A percentile compares a stretch with the other conserved stretches of the same genome.
phyloP scores from a whole-genome alignment of 2,797 vertebrate genomes.

The Girardinus metallicus region DNA sequence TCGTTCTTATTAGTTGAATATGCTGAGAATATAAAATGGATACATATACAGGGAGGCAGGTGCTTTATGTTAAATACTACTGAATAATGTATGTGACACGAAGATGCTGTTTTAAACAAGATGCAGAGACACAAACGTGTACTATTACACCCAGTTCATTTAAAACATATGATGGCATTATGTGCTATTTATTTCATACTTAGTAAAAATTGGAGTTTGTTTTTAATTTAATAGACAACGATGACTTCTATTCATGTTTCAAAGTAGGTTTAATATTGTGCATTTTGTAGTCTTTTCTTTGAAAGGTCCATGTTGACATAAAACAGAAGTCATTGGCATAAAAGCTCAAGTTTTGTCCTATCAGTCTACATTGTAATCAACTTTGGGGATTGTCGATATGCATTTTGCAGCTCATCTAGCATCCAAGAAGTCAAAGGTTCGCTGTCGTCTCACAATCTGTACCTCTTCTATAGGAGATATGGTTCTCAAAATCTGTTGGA shows the following conservation, averaged over 20 bases:
- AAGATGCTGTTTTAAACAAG: constrained; percentile 38
- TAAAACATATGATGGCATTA: not conserved
- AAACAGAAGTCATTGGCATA: not conserved
- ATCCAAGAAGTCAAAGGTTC: not conserved
- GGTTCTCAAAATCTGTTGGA: not conserved
- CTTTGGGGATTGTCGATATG: not conserved
- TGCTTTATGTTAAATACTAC: constrained; percentile 58
- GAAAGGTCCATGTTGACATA: not conserved
- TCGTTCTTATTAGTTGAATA: constrained; percentile 55
- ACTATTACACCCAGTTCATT: not conserved
- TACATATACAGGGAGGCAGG: constrained; percentile 61
- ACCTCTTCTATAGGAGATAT: not conserved
- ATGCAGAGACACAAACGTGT: constrained; percentile 27
- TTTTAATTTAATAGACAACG: not conserved
- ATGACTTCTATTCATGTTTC: not conserved
- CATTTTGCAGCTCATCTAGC: not conserved
- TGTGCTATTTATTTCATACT: not conserved
- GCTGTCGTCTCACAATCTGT: not conserved
- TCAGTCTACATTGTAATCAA: not conserved
- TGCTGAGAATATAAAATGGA: constrained; percentile 64
- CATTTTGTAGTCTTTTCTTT: not conserved
- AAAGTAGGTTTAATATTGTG: not conserved
- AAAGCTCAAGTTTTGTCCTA: not conserved
- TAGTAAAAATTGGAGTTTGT: not conserved
- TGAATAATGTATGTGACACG: constrained; percentile 74